These are phyloP conservation scores for Drosophila mauritiana DNA, from an alignment of 1,140 invertebrate genomes.

Conservation along the genomic window DNA sequence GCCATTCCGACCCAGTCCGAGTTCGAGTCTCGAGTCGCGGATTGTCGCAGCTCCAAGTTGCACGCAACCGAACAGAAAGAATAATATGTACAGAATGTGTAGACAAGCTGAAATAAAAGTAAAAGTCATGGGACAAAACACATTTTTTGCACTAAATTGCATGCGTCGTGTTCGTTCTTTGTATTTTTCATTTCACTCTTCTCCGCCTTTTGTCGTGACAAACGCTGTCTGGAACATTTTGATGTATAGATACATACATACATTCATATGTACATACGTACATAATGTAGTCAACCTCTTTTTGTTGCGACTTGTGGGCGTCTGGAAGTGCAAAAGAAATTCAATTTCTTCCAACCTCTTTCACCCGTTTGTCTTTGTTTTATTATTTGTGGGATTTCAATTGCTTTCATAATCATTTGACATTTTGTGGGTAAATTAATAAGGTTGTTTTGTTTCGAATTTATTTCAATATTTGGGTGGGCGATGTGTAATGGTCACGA, in stretches of 20 bases:
- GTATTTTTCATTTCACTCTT: slow-evolving; percentile 18
- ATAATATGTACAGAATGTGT: slow-evolving; percentile 42
- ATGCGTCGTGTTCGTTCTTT: slow-evolving; percentile 59
- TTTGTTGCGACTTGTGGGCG: slow-evolving; percentile 48
- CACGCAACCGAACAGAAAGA: slow-evolving; percentile 57
- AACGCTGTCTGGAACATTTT: slow-evolving; percentile 65
- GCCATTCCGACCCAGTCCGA: slow-evolving; percentile 32
- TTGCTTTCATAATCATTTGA: slow-evolving; percentile 71
- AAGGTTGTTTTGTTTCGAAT: background rate
- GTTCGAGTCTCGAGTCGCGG: slow-evolving; percentile 9
- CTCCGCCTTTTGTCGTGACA: slow-evolving; percentile 68
- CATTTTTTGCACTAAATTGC: slow-evolving; percentile 73
- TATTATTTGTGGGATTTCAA: slow-evolving; percentile 50
- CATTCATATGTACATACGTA: too few relatives aligned
- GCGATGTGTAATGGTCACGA: slow-evolving; percentile 28
- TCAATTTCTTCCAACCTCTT: slow-evolving; percentile 46
- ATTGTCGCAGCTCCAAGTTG: slow-evolving; percentile 56
- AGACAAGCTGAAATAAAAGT: slow-evolving; percentile 53
- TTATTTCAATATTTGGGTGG: slow-evolving; percentile 36
- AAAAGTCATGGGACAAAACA: slow-evolving; percentile 72
- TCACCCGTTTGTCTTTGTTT: slow-evolving; percentile 1
- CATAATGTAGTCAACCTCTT: slow-evolving; percentile 25
- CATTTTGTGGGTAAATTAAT: slow-evolving; percentile 56
- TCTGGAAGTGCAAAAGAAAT: slow-evolving; percentile 56
- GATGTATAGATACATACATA: background rate